Percentiles rank a stretch among this genome's conserved stretches.
phyloP scores from a whole-genome alignment of 1,140 invertebrate species.

The Musca vetustissima region DNA sequence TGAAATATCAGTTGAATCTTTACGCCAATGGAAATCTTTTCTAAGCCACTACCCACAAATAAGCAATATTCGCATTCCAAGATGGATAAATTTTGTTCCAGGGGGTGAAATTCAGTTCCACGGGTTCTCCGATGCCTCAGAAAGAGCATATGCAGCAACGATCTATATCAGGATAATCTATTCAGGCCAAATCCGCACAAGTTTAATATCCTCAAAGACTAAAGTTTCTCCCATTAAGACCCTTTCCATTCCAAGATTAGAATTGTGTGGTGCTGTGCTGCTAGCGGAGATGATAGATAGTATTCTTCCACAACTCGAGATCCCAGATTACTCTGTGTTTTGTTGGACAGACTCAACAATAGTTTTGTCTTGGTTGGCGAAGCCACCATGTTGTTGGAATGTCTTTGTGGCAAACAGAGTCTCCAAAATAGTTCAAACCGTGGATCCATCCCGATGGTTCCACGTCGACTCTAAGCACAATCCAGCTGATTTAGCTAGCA shows the following conservation, averaged over 20 bases:
- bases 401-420: slow-evolving; percentile 45
- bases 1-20: slow-evolving; percentile 24
- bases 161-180: slow-evolving; percentile 40
- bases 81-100: too few species aligned
- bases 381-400: slow-evolving; percentile 29
- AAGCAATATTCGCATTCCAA: too few species aligned
- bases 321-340: neutral
- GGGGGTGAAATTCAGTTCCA: slow-evolving; percentile 32
- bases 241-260: slow-evolving; percentile 30
- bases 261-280: slow-evolving; percentile 31
- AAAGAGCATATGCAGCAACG: slow-evolving; percentile 44
- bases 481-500: slow-evolving; percentile 35
- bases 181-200: neutral
- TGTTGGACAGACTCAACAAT: slow-evolving; percentile 29
- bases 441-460: slow-evolving; percentile 33
- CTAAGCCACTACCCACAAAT: too few species aligned
- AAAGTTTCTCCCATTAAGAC: slow-evolving; percentile 28
- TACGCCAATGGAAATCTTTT: too few species aligned
- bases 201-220: slow-evolving; percentile 27
- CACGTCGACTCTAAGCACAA: slow-evolving; percentile 37
- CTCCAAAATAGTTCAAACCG: slow-evolving; percentile 32
- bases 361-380: slow-evolving; percentile 28
- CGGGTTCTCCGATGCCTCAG: too few species aligned
- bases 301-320: neutral
- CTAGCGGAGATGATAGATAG: slow-evolving; percentile 23